phyloP scores from a whole-genome alignment of 2,113 vertebrate genomes.

The Hylia prasina region DNA sequence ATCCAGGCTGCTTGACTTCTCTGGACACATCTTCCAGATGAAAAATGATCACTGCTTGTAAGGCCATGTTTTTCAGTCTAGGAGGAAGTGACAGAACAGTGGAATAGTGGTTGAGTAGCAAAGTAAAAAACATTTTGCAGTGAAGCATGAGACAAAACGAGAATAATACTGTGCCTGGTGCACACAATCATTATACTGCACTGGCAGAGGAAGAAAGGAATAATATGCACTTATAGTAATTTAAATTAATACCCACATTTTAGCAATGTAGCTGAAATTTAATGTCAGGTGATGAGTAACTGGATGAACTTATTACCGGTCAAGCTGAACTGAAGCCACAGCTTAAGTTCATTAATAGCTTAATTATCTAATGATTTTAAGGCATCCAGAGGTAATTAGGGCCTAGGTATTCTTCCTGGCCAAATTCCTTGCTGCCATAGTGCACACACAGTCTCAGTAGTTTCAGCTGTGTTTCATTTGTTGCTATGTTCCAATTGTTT shows the following conservation, averaged over 20 bases:
- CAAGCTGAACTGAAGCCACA: neutral
- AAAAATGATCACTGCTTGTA: neutral
- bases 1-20: neutral
- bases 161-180: neutral
- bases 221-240: neutral
- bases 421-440: neutral
- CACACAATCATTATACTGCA: neutral
- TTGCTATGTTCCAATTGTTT: neutral
- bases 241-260: conserved; percentile 20
- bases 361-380: conserved; percentile 34
- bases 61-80: neutral
- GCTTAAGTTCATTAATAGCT: conserved; percentile 19
- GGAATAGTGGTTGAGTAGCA: neutral
- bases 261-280: neutral
- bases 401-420: neutral
- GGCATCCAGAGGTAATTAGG: neutral
- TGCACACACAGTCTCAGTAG: neutral
- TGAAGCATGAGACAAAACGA: neutral
- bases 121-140: neutral
- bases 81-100: neutral
- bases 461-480: neutral
- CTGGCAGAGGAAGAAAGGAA: neutral
- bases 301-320: conserved; percentile 14
- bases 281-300: neutral
- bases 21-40: neutral